These are phyloP conservation scores for Elegia similella DNA, from an alignment of 2,888 invertebrate species.

Conservation along the genomic window DNA sequence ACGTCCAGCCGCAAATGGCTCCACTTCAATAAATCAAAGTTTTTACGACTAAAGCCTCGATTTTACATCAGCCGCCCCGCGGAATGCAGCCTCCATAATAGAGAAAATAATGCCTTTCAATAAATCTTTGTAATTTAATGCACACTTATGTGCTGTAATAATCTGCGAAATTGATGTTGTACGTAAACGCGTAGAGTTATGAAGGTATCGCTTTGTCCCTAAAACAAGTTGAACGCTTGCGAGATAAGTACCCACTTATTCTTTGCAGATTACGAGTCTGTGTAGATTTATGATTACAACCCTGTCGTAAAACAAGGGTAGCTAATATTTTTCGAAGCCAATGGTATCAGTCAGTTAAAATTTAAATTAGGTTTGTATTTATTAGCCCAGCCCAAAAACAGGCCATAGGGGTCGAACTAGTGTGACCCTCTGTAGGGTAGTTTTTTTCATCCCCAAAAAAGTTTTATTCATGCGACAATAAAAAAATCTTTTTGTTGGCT, in stretches of 20 bases:
- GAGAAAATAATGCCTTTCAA: conserved; percentile 39
- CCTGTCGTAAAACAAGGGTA: background rate
- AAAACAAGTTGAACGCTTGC: background rate
- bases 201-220: background rate
- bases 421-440: no score
- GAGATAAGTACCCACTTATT: background rate
- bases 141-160: conserved; percentile 36
- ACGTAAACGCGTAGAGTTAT: background rate
- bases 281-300: background rate
- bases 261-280: background rate
- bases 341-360: no score
- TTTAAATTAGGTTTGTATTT: no score
- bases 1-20: conserved; percentile 47
- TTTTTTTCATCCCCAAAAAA: no score
- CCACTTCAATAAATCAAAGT: conserved; percentile 50
- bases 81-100: conserved; percentile 36
- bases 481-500: no score
- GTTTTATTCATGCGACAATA: no score
- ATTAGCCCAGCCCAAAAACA: no score
- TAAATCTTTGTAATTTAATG: conserved; percentile 56
- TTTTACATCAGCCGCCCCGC: conserved; percentile 33
- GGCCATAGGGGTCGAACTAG: no score
- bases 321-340: no score
- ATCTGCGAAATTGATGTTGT: conserved; percentile 16
- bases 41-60: conserved; percentile 48